Evolutionary conservation across 2,797 vertebrate species (phyloP), one percentile per base, ranked within the genome.

Genomic region (Zenarchopterus dispar): DNA sequence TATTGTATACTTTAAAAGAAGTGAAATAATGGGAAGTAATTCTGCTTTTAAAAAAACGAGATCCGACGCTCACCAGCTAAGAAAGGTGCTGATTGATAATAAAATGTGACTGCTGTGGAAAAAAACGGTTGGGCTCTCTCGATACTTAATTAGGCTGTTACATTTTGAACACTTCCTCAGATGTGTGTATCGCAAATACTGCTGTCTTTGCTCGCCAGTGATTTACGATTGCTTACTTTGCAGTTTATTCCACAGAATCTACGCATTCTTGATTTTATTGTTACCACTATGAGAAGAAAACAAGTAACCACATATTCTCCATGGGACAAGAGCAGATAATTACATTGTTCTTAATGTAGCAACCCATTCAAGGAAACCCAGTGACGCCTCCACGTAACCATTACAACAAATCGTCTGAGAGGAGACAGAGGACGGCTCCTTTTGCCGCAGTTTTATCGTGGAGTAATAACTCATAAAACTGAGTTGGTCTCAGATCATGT

Each of bases 221-320:
- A 71, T 73, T 68, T 26, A 52, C 44, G 15, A 50, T 42, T 70
- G 36, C 54, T 41, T 52, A 65, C 52, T 54, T 47, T 26, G 39
- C 11, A 24, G 16, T 50, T 64, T 33, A 50, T 66, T 48, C 50
- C 36, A 42, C 45, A 68, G 53, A 77, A 71, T 80, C 57, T 36
- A 28, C 48, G 43, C 33, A 56, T 80, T 69, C 49, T 66, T 74
- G 11, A 39, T 41, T 62, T 66, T 56, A 47, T 70, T 54, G 62
- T 70, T 62, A 26, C 51, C 54, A 7, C 54, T 59, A 54, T 33
- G 26, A 23, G 75, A 82, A 62, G 70, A 87, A 87, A 86, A 85
- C 84, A 88, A 78, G 79, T 78, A 39, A 86, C 88, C 87, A 8
- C 82, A 80, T 54, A 72, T 73, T 66, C 77, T 73, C 73, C n/a